Evolutionary conservation across 2,797 vertebrate genomes (phyloP).

Genomic region (Xyrichtys novacula): DNA sequence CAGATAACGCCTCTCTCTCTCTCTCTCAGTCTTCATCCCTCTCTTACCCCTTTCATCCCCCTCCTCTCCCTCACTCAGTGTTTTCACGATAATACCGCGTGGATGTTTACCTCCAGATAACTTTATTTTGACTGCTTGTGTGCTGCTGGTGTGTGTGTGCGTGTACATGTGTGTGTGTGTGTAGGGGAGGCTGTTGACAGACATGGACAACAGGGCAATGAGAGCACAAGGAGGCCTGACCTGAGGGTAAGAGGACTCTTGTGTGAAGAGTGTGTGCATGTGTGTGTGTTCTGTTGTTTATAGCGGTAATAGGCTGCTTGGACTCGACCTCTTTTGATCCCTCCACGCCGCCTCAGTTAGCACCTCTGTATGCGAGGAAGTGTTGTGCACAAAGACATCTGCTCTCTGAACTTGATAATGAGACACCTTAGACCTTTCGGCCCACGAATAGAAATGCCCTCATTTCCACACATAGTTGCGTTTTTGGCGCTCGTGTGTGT

Average conservation of each 20-base stretch:
- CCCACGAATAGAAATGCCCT: conserved; percentile 49
- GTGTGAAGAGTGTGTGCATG: conserved; percentile 24
- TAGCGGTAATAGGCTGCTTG: conserved; percentile 49
- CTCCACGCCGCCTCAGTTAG: conserved; percentile 62
- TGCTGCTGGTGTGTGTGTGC: conserved; percentile 44
- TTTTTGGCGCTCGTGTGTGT: conserved; percentile 49
- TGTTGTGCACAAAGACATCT: conserved; percentile 47
- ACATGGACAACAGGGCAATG: conserved; percentile 62
- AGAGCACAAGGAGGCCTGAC: conserved; percentile 38
- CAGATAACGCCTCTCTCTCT: conserved; percentile 59
- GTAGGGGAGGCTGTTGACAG: conserved; percentile 68
- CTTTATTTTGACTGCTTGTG: conserved; percentile 73
- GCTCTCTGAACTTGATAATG: conserved; percentile 78
- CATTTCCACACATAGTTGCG: conserved; percentile 37
- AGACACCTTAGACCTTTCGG: conserved; percentile 60
- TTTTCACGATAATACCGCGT: conserved; percentile 46
- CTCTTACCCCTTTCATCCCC: conserved; percentile 41
- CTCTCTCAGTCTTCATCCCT: conserved; percentile 24
- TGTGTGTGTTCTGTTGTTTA: conserved; percentile 53
- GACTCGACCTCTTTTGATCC: conserved; percentile 69
- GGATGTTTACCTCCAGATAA: conserved; percentile 67
- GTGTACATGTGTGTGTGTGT: conserved; percentile 38
- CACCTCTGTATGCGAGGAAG: conserved; percentile 63
- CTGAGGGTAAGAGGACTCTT: conserved; percentile 35
- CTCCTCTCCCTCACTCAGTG: conserved; percentile 5